Evolutionary conservation across 2,113 vertebrate genomes (phyloP).

Genomic region (Rhizomys pruinosus): DNA sequence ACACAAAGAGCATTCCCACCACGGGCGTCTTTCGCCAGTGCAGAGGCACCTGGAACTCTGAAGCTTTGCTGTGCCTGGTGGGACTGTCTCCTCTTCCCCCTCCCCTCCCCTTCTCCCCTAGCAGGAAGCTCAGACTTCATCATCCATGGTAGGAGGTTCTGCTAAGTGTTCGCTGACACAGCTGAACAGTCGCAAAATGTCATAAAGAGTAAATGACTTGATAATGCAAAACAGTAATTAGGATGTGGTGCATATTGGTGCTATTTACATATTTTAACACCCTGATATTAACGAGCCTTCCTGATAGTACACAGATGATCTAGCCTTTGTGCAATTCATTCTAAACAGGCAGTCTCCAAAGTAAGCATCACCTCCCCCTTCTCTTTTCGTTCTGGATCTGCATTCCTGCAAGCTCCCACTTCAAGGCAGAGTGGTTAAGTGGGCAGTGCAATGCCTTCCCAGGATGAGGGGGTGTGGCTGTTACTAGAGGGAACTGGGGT

Average conservation of each 20-base stretch:
- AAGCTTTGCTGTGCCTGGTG: background rate
- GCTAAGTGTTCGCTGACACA: constrained; percentile 84
- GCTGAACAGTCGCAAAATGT: constrained; percentile 83
- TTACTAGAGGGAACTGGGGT: background rate
- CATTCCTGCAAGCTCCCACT: constrained; percentile 37
- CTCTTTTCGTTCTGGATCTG: constrained; percentile 57
- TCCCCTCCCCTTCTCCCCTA: background rate
- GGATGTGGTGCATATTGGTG: constrained; percentile 80
- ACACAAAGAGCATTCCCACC: constrained; percentile 73
- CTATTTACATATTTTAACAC: constrained; percentile 88
- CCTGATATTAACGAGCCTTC: constrained; percentile 85
- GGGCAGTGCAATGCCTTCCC: too few relatives aligned
- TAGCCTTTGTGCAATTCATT: constrained; percentile 70
- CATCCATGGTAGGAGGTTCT: constrained; percentile 71
- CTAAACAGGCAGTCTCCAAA: constrained; percentile 56
- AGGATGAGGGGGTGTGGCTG: fast-evolving
- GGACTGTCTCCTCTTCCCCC: background rate
- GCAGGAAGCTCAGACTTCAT: background rate
- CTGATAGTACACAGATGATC: constrained; percentile 82
- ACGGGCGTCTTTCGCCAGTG: constrained; percentile 55
- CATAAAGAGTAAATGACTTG: constrained; percentile 85
- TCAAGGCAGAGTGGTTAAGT: background rate
- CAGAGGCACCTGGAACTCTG: constrained; percentile 47
- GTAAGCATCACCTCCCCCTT: constrained; percentile 50
- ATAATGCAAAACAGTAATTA: constrained; percentile 87